A percentile compares a stretch with the other conserved stretches of the same genome.
These are phyloP conservation scores for Xestobium rufovillosum DNA, from an alignment of 2,888 invertebrate genomes.

Conservation along the genomic window DNA sequence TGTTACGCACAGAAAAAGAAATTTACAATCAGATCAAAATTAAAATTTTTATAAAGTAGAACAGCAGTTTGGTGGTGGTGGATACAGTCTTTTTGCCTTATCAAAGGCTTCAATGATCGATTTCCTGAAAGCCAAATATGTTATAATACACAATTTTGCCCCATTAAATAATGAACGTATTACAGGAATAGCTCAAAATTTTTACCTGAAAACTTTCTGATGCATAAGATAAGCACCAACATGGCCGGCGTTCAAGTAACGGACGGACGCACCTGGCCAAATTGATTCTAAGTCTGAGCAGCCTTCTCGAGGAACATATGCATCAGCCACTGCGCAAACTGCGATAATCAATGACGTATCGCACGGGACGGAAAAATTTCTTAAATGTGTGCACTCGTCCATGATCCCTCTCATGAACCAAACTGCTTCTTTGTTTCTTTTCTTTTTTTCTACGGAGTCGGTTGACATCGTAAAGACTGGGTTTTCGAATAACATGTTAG, in stretches of 20 bases:
- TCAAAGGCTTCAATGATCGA: slow-evolving; percentile 73
- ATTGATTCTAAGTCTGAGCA: slow-evolving; percentile 76
- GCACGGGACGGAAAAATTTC: slow-evolving; percentile 80
- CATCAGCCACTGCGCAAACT: slow-evolving; percentile 83
- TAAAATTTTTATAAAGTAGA: too few relatives aligned
- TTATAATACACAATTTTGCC: slow-evolving; percentile 1
- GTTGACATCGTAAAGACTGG: not conserved
- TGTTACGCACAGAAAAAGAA: too few relatives aligned
- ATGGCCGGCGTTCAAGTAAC: slow-evolving; percentile 84
- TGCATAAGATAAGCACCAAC: slow-evolving; percentile 83
- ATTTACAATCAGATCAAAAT: too few relatives aligned
- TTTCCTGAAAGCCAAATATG: slow-evolving; percentile 48
- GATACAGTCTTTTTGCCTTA: slow-evolving; percentile 49
- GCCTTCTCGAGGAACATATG: slow-evolving; percentile 82
- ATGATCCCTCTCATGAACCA: slow-evolving; percentile 96
- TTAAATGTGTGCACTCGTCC: slow-evolving; percentile 97
- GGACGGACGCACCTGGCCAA: slow-evolving; percentile 88
- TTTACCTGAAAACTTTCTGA: slow-evolving; percentile 79
- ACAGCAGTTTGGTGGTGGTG: too few relatives aligned
- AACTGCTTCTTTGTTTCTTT: slow-evolving; percentile 70
- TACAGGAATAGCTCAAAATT: not conserved
- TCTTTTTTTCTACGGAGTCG: slow-evolving; percentile 56
- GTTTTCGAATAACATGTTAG: too few relatives aligned
- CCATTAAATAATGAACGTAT: slow-evolving; percentile 12
- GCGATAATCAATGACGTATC: slow-evolving; percentile 88